Evolutionary conservation across 2,113 vertebrate genomes (phyloP), one percentile per base, ranked within the genome.

Genomic region (Setophaga petechia): DNA sequence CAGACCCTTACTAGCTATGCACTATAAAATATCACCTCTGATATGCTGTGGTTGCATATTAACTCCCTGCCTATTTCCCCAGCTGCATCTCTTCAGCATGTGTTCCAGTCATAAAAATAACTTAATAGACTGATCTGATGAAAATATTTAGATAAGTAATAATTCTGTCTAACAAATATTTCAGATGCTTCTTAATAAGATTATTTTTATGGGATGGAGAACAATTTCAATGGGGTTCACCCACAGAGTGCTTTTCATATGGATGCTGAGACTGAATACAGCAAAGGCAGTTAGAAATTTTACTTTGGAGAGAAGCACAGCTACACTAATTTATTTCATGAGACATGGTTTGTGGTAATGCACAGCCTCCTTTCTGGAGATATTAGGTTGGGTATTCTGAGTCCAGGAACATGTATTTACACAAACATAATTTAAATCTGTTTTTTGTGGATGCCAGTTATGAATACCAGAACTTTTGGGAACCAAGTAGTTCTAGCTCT

Each of bases 141-240:
- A 73, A 94, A 96, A 85, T 89, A 94, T 87, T 67, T 95, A 93
- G 74, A 86, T 90, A 63, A 79, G 47, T 95, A 96, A 67, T 76
- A 58, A 94, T 97, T 86, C 74, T 88, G 82, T 90, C 81, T 82
- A 97, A 95, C 75, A 91, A 93, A 93, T 81, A 89, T 39, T 94
- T 90, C 83, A 87, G 58, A 96, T 89, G 44, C n/a, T 86, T 93
- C 84, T 86, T 79, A 82, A 93, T 28, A 96, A 94, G 61, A 78
- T 82, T 63, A 49, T 93, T 94, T 68, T 83, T 71, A 87, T 41
- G 63, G 84, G 2, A 10, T 0, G 0, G 58, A 94, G 94, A 92
- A 77, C 10, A 31, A 80, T 93, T 95, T 94, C 43, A 43, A 14
- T 69, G 46, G 33, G 30, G 3, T 75, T 71, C 39, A 90, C 10